Evolutionary conservation across 1,140 invertebrate species (phyloP).

Genomic region (Ostrea denselamellosa): DNA sequence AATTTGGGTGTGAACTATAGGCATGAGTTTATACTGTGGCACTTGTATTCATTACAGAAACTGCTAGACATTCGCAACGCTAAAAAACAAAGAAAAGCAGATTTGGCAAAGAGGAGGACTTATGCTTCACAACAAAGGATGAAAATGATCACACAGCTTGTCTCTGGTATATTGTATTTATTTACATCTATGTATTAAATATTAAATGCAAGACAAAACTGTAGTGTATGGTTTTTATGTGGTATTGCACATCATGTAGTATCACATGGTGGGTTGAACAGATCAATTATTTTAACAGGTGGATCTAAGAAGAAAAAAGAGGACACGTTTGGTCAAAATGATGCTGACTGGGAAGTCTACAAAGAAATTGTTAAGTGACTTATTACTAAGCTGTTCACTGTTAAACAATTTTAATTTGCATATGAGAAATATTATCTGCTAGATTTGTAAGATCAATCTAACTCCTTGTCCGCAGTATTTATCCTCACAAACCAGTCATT

Average conservation of each 20-base stretch:
- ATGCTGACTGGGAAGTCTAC: conserved; percentile 98
- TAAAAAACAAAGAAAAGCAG: conserved; percentile 88
- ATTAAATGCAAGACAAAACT: too few relatives aligned
- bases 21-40: not conserved
- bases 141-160: conserved; percentile 94
- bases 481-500: too few relatives aligned
- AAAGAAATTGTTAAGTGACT: conserved; percentile 87
- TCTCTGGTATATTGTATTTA: conserved; percentile 78
- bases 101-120: conserved; percentile 92
- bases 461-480: too few relatives aligned
- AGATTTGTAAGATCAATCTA: conserved; percentile 70
- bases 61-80: conserved; percentile 85
- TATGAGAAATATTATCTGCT: too few relatives aligned
- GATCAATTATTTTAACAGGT: conserved; percentile 25
- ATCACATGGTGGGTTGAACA: not conserved
- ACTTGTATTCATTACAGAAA: conserved; percentile 61
- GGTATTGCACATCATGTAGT: too few relatives aligned
- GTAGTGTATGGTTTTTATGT: too few relatives aligned
- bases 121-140: conserved; percentile 94
- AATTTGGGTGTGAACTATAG: not conserved
- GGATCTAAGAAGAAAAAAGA: conserved; percentile 85
- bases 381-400: too few relatives aligned
- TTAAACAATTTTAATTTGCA: too few relatives aligned
- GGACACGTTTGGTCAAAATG: conserved; percentile 92
- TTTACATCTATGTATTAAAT: too few relatives aligned